Base-by-base conservation (phyloP, 2,113 vertebrate species). In the Elephas maximus region DNA sequence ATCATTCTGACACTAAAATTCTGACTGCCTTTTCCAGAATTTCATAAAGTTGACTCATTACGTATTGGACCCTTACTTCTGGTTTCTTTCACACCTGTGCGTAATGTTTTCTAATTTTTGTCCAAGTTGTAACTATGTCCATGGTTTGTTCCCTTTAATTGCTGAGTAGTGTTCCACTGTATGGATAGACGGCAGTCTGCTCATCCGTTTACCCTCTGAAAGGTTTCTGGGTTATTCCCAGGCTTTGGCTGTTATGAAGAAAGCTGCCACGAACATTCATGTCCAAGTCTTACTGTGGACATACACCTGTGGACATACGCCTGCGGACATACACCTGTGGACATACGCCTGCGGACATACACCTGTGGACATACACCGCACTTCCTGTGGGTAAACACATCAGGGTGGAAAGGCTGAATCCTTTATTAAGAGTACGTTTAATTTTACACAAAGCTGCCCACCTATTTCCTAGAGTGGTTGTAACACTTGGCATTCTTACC, bases 1-100 rank as follows among this genome's bases (percentile, higher is more conserved):
- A 21, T 67, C 41, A 69, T 83, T 60, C 69, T 92, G 63, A 82
- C 11, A 12, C 4, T 41, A 44, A 4, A 20, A 28, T 79, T 5
- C 67, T 81, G 14, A 62, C 17, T 62, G 30, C 11, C 76, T 28
- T 82, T 88, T 11, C 53, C 8, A 79, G 24, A 91, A 85, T 93
- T 9, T 77, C 9, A 17, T 28, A 84, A 69, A 63, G 63, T 0
- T 48, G 18, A 77, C 15, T 8, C 0, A 28, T 69, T 63, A 6
- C 6, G 33, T 11, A 6, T 30, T 37, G 21, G 3, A 53, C 9
- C 9, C 65, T 24, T 6, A 0, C 0, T 0, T 12, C 30, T 5
- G 6, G 85, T 53, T 26, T 71, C 48, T 53, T 65, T 57, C 20
- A 41, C 33, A 53, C 0, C 4, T 80, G 28, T 17, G 15, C 12